Base-by-base conservation (phyloP, 1,140 invertebrate genomes). In the Drosophila murphyi region DNA sequence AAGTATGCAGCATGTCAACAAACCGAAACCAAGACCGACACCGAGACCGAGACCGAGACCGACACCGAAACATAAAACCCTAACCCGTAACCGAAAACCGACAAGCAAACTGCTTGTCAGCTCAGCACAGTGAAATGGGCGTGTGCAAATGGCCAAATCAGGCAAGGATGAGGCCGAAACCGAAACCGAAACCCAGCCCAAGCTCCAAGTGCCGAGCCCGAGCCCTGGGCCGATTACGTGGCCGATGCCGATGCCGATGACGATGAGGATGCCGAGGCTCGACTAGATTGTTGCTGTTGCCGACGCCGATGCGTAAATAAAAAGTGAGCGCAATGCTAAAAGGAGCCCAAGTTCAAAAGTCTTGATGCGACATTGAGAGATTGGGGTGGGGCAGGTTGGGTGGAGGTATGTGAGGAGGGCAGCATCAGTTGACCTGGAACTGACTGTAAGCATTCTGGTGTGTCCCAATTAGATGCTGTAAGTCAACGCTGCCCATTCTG, bases 331-430 rank as follows among this genome's bases (percentile, higher is more conserved):
- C 39, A 73, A 68, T 35, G 64, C 50, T 63, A 8, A 45, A 73
- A 73, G 34, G 31, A 48, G 70, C 39, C 60, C 78, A 82, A 86
- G 75, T 79, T 79, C 78, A 79, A 82, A 87, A 78, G 70, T 69
- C 64, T 77, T 65, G 52, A 52, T 50, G 51, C 51, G 52, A 51
- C 12, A 34, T 32, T 47, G 6, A 31, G 37, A 29, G 41, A 3
- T 7, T 20, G 8, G 6, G 10, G 0, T 4, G 45, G 6, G 20
- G 5, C 41, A n/a, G 34, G 37, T 5, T 3, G 28, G 55, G 12
- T 8, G 12, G 20, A 20, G 50, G 37, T 32, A 56, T 62, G 65
- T 4, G 51, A 50, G 8, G 37, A 4, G 29, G 41, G 48, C 50
- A 32, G 37, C 55, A 51, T 54, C 72, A 47, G 54, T 82, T 86